Evolutionary conservation across 30 jellyfish, hydroid and myxozoan species (phyloP), one percentile per base, ranked within the genome.

Genomic region (Rhopilema esculentum): DNA sequence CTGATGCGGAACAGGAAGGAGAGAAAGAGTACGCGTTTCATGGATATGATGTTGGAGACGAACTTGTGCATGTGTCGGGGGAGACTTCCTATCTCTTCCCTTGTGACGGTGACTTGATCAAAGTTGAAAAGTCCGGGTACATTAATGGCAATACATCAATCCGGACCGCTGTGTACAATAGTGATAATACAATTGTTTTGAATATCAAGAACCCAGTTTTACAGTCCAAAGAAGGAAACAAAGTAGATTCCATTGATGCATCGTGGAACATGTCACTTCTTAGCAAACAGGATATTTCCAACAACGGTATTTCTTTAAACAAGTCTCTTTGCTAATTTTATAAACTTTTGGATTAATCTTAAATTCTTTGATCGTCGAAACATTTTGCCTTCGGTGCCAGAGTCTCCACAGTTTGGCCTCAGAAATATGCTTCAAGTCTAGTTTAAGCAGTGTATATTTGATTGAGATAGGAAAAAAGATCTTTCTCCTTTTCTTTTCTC

Each of bases 21-120:
- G 75, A 28, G 86, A 81, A 57, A 27, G 84, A 77, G 23, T 94
- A 89, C 51, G 84, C 75, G 8, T 94, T 89, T 70, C 85, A 52
- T 79, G 99, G 99, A 1, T 94, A 94, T 31, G 92, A 89, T 74
- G 79, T 94, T 21, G 99, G 99, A 8, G 99, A 94, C 64, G 90
- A 76, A 21, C 76, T 94, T 80, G 75, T 88, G 23, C 97, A 82
- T 70, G 77, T 85, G 30, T 66, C 91, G 0, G 94, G 92, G 24
- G 88, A 66, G 51, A 75, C 74, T 27, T 65, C 93, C 0, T 89
- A 88, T 73, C 75, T 85, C 17, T 88, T 87, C 31, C 97, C 99
- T 0, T 78, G 70, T 17, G 87, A 82, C 50, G 93, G 95, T 1
- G 66, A 86, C 24, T 57, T 82, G 33, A 82, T 94, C 27, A 94